Percentiles rank a stretch among this genome's conserved stretches.
These are phyloP conservation scores for Cydia splendana DNA, from an alignment of 1,140 invertebrate genomes.

Conservation along the genomic window DNA sequence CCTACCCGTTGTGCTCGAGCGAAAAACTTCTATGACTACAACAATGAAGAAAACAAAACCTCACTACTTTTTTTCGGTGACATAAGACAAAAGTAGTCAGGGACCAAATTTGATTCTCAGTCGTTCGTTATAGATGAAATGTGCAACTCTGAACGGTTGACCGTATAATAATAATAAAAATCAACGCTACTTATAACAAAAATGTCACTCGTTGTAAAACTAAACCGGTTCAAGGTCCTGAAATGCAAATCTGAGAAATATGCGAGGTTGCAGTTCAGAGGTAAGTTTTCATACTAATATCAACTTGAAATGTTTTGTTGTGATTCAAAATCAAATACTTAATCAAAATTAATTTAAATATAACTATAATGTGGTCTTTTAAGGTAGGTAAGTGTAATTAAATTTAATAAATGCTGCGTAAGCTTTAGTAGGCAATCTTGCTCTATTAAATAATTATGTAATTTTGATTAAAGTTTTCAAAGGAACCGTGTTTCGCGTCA, in stretches of 20 bases:
- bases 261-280: slow-evolving; percentile 83
- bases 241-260: slow-evolving; percentile 84
- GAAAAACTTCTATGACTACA: slow-evolving; percentile 28
- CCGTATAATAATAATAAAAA: neutral
- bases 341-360: no score
- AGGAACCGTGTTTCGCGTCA: neutral
- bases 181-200: slow-evolving; percentile 14
- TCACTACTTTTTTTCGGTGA: neutral
- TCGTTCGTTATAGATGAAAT: neutral
- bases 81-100: neutral
- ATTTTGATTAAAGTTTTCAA: neutral
- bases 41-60: slow-evolving; percentile 21
- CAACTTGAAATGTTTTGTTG: neutral
- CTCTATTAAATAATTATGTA: neutral
- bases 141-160: neutral
- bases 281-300: slow-evolving; percentile 70
- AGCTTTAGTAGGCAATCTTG: neutral
- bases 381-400: no score
- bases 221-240: slow-evolving; percentile 83
- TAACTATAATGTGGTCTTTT: no score
- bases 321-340: neutral
- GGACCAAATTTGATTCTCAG: neutral
- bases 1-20: slow-evolving; percentile 18
- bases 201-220: slow-evolving; percentile 83
- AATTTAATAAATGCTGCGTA: neutral